Base-by-base conservation (phyloP, 2,113 vertebrate species). In the Dendropsophus ebraccatus region DNA sequence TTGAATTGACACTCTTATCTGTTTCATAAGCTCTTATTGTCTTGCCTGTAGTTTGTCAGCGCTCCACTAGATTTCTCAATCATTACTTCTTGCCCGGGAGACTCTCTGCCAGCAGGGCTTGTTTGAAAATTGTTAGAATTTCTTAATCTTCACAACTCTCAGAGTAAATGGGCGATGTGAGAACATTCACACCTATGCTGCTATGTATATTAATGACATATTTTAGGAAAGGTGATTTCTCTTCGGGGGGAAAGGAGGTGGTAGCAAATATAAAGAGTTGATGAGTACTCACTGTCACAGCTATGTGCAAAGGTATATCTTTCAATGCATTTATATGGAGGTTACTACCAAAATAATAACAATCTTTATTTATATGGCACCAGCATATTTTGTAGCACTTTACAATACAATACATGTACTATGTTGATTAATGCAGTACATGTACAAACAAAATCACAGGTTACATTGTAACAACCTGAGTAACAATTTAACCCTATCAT, bases 11-110 rank as follows among this genome's bases (percentile, higher is more conserved):
- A 25, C 37, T 35, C 85, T 80, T 80, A 87, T 87, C 85, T 87
- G 17, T 87, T 87, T 87, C 85, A 87, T 87, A 87, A 87, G n/a
- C 52, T 81, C 25, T 37, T 58, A 73, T 87, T 81, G 77, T 81
- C 47, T 49, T 62, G 25, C 52, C 23, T 60, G 35, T 13, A 54
- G 41, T 81, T 70, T 87, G 28, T 73, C 17, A 86, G 16, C 32
- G 16, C 21, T 73, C 77, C 77, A 86, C 77, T 80, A 5, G 75
- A 87, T 87, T 87, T 87, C 84, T 52, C 84, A 86, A 86, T 86
- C 84, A 35, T 73, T 37, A 16, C 81, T 49, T 73, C 65, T 86
- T 58, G 60, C 50, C 62, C n/a, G 65, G 35, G 76, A 81, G n/a
- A 28, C 45, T 78, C 58, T 81, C 5, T 87, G 28, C 35, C 50